Conservation (phyloP, 37 sponge, comb jelly and placozoan genomes). For the Chondrosia reniformis region DNA sequence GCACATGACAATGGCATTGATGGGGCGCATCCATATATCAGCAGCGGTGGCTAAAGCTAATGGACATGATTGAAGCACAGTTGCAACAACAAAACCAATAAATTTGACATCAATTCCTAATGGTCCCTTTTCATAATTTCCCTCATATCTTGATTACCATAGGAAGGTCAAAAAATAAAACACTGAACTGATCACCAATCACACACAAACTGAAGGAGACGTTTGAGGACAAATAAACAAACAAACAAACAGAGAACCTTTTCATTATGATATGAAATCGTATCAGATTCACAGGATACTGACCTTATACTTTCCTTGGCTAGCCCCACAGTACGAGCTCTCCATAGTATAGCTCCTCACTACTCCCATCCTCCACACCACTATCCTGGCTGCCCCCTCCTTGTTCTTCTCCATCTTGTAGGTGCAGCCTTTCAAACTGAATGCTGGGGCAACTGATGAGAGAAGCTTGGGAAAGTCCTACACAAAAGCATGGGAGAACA, state of each 20-base stretch:
- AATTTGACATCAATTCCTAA: too few relatives aligned
- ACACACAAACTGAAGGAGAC: neutral
- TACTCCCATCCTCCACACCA: conserved; percentile 78
- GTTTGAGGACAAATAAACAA: neutral
- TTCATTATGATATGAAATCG: neutral
- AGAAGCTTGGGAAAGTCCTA: conserved; percentile 61
- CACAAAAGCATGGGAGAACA: neutral
- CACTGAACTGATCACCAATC: too few relatives aligned
- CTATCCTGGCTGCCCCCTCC: conserved; percentile 81
- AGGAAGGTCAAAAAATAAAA: too few relatives aligned
- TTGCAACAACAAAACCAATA: too few relatives aligned
- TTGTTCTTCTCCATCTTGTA: conserved; percentile 79
- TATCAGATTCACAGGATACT: neutral
- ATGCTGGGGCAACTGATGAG: conserved; percentile 56
- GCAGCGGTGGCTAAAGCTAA: too few relatives aligned
- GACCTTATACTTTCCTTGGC: conserved; percentile 70
- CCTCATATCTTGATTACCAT: too few relatives aligned
- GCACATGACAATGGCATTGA: too few relatives aligned
- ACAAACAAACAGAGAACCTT: neutral
- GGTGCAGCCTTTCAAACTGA: conserved; percentile 63
- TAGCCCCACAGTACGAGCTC: conserved; percentile 86
- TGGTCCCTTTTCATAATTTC: too few relatives aligned
- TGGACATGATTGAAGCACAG: too few relatives aligned
- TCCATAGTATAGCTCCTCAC: conserved; percentile 85
- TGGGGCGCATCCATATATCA: too few relatives aligned